Base-by-base conservation (phyloP, 1,140 invertebrate species). In the Carposina sasakii region DNA sequence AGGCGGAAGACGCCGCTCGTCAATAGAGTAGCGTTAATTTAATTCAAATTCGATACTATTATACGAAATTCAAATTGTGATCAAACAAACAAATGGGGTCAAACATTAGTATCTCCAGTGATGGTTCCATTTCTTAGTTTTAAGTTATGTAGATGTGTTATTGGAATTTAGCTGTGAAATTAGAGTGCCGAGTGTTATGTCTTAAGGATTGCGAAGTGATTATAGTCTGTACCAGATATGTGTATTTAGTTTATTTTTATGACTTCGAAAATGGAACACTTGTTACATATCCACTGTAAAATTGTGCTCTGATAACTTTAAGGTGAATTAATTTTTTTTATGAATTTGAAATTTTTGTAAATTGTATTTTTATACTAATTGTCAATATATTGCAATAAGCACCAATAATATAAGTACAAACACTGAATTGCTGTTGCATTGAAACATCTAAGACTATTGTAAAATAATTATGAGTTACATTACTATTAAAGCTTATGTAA, bases 1-100 rank as follows among this genome's bases (percentile, higher is more conserved):
- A 67, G 88, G 45, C 76, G 88, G 46, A 89, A 89, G 68, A 88
- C 87, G 47, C 87, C 87, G 31, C 78, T 88, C 46, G 86, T 89
- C 12, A 88, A 88, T 60, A 63, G 88, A 59, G 86, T 88, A 36
- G 87, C 85, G 16, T 79, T 86, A 57, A 77, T 81, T 31, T 81
- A 47, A 60, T 23, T n/a, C 33, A 17, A 17, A 28, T 5, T 12
- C n/a, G 5, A 19, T 37, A 22, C 20, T 20, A 12, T 19, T 21
- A 39, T 33, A n/a, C 8, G n/a, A n/a, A n/a, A 33, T 47, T 39
- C 31, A 57, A 54, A 55, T 57, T 60, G 60, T 62, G 58, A 61
- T 71, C 37, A 37, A 44, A 48, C 20, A 48, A 52, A n/a, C n/a
- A n/a, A 48, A 54, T 49, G 48, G 52, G 56, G 57, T 64, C 61